phyloP scores from a whole-genome alignment of 1,140 invertebrate genomes.

The Venturia canescens region DNA sequence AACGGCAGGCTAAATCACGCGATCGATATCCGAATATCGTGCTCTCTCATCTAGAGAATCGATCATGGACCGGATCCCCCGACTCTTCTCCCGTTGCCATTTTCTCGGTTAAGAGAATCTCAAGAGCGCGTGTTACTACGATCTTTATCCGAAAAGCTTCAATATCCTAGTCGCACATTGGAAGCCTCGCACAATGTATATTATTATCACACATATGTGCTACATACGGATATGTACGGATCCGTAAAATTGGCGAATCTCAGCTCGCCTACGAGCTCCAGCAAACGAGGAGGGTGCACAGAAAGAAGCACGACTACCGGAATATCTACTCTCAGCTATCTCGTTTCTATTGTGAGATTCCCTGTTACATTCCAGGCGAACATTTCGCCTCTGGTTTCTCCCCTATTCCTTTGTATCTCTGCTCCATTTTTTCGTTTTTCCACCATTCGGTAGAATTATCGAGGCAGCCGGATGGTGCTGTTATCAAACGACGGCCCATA shows the following conservation, averaged over 20 bases:
- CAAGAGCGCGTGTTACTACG: constrained; percentile 20
- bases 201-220: neutral
- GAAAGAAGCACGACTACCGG: constrained; percentile 35
- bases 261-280: constrained; percentile 28
- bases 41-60: constrained; percentile 3
- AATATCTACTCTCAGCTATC: constrained; percentile 40
- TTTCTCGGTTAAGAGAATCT: neutral
- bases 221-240: neutral
- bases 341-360: constrained; percentile 31
- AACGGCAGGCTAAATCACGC: neutral
- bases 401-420: constrained; percentile 7
- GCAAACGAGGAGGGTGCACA: constrained; percentile 25
- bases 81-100: neutral
- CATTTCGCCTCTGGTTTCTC: neutral
- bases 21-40: constrained; percentile 18
- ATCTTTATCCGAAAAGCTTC: constrained; percentile 21
- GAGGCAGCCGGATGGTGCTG: neutral
- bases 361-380: constrained; percentile 10
- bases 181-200: neutral
- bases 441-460: neutral
- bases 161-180: neutral
- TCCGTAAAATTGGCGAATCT: neutral
- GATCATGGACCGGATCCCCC: constrained; percentile 7
- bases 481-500: neutral
- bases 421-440: neutral